Evolutionary conservation across 2,113 vertebrate genomes (phyloP).

Genomic region (Todiramphus chloris): DNA sequence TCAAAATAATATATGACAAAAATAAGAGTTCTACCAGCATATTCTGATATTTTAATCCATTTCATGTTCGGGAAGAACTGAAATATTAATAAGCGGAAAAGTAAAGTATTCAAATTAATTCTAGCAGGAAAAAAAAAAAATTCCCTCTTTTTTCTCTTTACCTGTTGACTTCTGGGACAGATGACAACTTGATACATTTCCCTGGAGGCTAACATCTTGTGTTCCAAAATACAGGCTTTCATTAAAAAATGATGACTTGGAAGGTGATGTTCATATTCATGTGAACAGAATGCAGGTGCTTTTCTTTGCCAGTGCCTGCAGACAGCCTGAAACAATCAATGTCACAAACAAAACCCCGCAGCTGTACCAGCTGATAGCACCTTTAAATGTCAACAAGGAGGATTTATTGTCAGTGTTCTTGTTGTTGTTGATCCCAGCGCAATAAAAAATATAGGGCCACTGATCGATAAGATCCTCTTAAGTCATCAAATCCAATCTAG

Average conservation of each 20-base stretch:
- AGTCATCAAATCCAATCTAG: background rate
- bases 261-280: slow-evolving; percentile 15
- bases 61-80: slow-evolving; percentile 4
- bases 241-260: slow-evolving; percentile 18
- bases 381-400: background rate
- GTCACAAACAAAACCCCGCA: background rate
- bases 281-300: slow-evolving; percentile 3
- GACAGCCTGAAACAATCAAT: background rate
- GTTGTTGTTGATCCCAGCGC: background rate
- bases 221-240: slow-evolving; percentile 19
- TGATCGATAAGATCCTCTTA: background rate
- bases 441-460: background rate
- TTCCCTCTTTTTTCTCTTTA: background rate
- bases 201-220: slow-evolving; percentile 19
- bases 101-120: slow-evolving; percentile 1
- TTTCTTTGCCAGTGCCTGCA: background rate
- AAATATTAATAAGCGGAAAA: slow-evolving; percentile 52
- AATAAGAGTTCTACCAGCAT: background rate
- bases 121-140: background rate
- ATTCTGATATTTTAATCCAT: slow-evolving; percentile 5
- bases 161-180: slow-evolving; percentile 14
- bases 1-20: background rate
- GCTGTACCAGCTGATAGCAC: background rate
- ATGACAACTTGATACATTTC: background rate
- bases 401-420: background rate